Evolutionary conservation across 2,888 invertebrate genomes (phyloP), one percentile per base, ranked within the genome.

Genomic region (Dicyrtoma fusca): DNA sequence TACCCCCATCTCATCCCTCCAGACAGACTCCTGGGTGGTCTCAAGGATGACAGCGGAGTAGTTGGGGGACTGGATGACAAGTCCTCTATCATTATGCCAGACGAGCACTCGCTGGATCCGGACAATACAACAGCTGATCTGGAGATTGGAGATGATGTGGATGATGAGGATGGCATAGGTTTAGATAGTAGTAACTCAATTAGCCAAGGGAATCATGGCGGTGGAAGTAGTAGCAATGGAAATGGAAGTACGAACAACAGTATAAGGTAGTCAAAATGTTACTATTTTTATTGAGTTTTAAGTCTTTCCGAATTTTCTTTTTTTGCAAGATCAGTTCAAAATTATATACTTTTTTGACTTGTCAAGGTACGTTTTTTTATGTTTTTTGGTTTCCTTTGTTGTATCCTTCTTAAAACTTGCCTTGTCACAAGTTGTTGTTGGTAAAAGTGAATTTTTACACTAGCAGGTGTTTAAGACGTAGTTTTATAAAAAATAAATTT

Each of bases 1-100:
- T 74, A 61, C 55, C 66, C 57, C 1, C 68, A 69, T 19, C 13
- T 68, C 14, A 66, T 66, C 19, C 53, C 57, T 4, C 26, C 66
- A 14, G 68, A 68, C 11, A 51, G 68, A 57, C 57, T 55, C 14
- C 14, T 13, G 23, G 42, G 62, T 13, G 49, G 23, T 14, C 4
- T 66, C n/a, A 66, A 55, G 53, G 53, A 42, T 11, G 66, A 55
- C 6, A 13, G 55, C 0, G 11, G 49, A 4, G n/a, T n/a, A n/a
- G n/a, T n/a, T n/a, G 49, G 49, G 3, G 42, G 17, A 6, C 8
- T 11, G 11, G 47, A 23, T 13, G 47, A 25, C n/a, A 34, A 25
- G 63, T 63, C 19, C 25, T 25, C 34, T 42, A 51, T 51, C 21
- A 34, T 53, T 26, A 51, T 66, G 17, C 23, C 25, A 19, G 26